These are phyloP conservation scores for Ectobius pallidus DNA, from an alignment of 2,888 invertebrate genomes.

Conservation along the genomic window DNA sequence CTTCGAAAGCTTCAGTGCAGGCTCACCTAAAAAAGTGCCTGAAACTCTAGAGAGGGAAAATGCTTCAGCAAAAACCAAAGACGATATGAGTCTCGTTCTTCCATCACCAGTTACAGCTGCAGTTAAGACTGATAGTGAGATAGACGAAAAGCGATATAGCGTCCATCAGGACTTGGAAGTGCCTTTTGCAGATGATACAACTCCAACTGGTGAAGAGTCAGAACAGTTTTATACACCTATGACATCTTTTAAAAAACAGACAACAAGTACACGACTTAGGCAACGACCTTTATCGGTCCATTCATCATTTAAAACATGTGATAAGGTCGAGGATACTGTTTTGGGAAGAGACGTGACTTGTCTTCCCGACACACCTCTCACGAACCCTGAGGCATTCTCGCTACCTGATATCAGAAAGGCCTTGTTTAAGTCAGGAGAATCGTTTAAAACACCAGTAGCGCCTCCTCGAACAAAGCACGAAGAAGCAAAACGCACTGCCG, in stretches of 20 bases:
- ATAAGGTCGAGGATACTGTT: conserved; percentile 26
- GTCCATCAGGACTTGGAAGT: conserved; percentile 39
- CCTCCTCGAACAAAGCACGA: conserved; percentile 59
- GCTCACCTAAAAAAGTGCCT: conserved; percentile 5
- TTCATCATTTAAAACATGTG: conserved; percentile 40
- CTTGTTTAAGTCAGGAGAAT: conserved; percentile 49
- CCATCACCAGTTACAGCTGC: not conserved
- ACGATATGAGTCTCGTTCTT: not conserved
- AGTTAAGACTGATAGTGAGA: conserved; percentile 18
- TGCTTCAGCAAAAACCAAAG: conserved; percentile 51
- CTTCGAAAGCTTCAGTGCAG: not conserved
- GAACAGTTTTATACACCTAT: conserved; percentile 43
- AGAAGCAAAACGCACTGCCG: conserved; percentile 58
- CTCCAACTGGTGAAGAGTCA: conserved; percentile 35
- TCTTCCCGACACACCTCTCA: conserved; percentile 48
- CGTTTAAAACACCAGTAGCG: conserved; percentile 60
- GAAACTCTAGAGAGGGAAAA: conserved; percentile 44
- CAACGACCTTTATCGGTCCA: conserved; percentile 45
- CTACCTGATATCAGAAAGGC: conserved; percentile 56
- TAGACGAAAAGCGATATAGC: conserved; percentile 1
- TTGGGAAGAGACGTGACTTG: conserved; percentile 11
- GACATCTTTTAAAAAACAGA: conserved; percentile 40
- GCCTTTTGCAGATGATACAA: conserved; percentile 40
- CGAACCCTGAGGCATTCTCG: conserved; percentile 54
- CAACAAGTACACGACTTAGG: conserved; percentile 15